Evolutionary conservation across 2,888 invertebrate species (phyloP), one percentile per base, ranked within the genome.

Genomic region (Agrypnus murinus): DNA sequence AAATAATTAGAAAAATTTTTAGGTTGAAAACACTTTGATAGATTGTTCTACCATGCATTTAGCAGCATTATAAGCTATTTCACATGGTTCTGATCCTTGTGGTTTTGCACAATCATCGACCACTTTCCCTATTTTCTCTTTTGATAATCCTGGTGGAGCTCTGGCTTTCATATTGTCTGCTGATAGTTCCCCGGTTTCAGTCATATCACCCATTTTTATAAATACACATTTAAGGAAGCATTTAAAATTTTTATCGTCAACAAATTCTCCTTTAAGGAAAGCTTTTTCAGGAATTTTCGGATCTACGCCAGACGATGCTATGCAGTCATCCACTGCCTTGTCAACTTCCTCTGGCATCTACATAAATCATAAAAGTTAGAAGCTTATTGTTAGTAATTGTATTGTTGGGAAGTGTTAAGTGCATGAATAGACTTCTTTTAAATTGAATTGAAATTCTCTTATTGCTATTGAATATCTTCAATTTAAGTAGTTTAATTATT

Each of bases 161-260:
- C 87, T 87, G 0, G 85, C 75, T 1, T 87, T 40, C 1, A 86
- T 85, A 1, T 78, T 81, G 10, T 86, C 87, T 0, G n/a, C 10
- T 1, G 34, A 15, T 0, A 74, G 8, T 10, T 65, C 53, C 0
- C 60, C 68, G 9, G 43, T 31, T 3, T 83, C 78, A 31, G 86
- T 86, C 17, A 88, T 74, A 68, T 86, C 86, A 0, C 85, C 87
- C 0, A 86, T 82, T 70, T 87, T 88, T 66, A 85, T 77, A 78
- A 87, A 86, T 80, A 87, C 86, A 77, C 88, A 88, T 1, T 86
- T 80, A 0, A 83, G 82, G 74, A 87, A 88, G 65, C 87, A 87
- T 74, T 88, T 87, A 0, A 88, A 72, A 0, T 74, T 80, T 12
- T 85, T 85, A 38, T 87, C 87, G 1, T 87, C 85, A 0, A 82